Evolutionary conservation across 2,113 vertebrate genomes (phyloP), one percentile per base, ranked within the genome.

Genomic region (Atherinomorus stipes): DNA sequence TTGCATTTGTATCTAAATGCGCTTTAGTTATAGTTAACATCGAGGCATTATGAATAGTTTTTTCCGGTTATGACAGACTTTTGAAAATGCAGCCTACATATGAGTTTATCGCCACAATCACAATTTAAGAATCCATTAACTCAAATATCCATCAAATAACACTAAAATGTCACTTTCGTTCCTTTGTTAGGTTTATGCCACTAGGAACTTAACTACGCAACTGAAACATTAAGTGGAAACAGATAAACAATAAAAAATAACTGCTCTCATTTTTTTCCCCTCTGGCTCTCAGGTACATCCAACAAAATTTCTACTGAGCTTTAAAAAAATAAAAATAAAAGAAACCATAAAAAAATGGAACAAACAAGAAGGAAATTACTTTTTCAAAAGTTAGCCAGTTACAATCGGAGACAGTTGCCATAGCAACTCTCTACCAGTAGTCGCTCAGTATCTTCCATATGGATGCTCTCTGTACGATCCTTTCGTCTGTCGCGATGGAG

Each of bases 371-470:
- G 94, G 95, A 94, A 98, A 96, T 97, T 98, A 97, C 96, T 97
- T 98, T 96, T 96, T 92, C 95, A 95, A 91, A 94, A 93, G 92
- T 96, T 96, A 95, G 95, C 92, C 94, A 88, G 95, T 95, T 95
- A 96, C 95, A 95, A 96, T 73, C 91, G 94, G 91, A 95, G 94
- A 95, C 93, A 96, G 96, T 94, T 94, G 95, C 94, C 93, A 94
- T 86, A 75, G 89, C 96, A 97, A 94, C 95, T 95, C 82, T 81
- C 91, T 89, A 91, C 90, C 88, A 90, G 94, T 80, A 71, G 85
- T 85, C 93, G 92, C 92, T 96, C 92, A 99, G 94, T 96, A 98
- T 94, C 96, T 95, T 88, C 95, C 94, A 38, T 99, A 99, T 18
- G 97, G 97, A 85, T 99, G 96, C 28, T 98, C 96, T 84, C 97